These are phyloP conservation scores for Dryococelus australis DNA, from an alignment of 2,888 invertebrate species.

Conservation along the genomic window DNA sequence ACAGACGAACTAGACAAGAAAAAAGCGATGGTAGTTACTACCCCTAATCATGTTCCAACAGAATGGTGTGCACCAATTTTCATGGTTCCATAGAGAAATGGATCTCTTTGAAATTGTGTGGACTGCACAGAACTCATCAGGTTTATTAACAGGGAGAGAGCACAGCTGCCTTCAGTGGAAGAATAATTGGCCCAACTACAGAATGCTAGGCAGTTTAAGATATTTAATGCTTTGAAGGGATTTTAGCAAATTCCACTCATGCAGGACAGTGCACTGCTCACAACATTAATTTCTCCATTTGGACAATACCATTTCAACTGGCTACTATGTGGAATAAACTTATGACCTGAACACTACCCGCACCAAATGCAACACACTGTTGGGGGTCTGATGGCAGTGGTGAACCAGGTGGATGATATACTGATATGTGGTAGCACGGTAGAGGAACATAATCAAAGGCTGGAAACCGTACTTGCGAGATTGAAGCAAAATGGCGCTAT, in stretches of 20 bases:
- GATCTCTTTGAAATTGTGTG: neutral
- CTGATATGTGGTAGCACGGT: neutral
- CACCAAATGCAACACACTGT: neutral
- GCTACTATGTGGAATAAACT: constrained; percentile 44
- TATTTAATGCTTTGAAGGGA: constrained; percentile 48
- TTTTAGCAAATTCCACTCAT: constrained; percentile 50
- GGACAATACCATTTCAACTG: constrained; percentile 40
- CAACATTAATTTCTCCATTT: no score
- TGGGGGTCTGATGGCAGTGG: neutral
- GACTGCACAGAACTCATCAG: neutral
- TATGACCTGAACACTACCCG: neutral
- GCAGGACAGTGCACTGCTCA: constrained; percentile 42
- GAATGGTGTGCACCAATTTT: neutral
- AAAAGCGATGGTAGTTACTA: neutral
- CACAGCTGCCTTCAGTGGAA: constrained; percentile 39
- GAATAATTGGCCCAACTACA: constrained; percentile 47
- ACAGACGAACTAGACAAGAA: neutral
- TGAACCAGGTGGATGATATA: neutral
- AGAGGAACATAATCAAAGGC: neutral
- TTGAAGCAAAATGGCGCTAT: neutral
- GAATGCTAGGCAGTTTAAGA: constrained; percentile 47
- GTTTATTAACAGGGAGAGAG: neutral
- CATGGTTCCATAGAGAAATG: neutral
- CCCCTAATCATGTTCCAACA: neutral
- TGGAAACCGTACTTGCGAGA: neutral